Conservation (phyloP, 1,140 invertebrate species). For the Pygmarrhopalites habei region DNA sequence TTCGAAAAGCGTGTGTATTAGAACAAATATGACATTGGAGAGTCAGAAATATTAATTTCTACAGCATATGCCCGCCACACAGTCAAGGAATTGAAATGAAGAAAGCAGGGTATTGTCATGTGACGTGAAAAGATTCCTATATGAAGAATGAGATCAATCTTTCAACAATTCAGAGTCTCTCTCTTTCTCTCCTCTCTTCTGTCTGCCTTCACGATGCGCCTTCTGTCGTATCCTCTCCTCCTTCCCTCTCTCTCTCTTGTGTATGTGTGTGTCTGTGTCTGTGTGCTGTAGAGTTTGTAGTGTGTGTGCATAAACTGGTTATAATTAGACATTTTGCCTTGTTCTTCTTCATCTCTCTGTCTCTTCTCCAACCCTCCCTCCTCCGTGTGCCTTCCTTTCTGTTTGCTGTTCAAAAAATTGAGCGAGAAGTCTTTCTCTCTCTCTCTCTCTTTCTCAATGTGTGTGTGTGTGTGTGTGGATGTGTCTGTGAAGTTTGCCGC, state of each 20-base stretch:
- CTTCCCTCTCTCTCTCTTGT: neutral
- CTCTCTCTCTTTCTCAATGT: no score
- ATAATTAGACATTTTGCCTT: constrained; percentile 15
- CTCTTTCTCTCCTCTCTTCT: neutral
- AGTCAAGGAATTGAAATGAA: no score
- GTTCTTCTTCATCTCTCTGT: constrained; percentile 3
- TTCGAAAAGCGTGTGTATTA: no score
- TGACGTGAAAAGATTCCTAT: neutral
- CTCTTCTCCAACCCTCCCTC: neutral
- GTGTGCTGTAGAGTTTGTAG: neutral
- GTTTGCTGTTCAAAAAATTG: constrained; percentile 22
- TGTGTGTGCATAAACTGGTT: constrained; percentile 10
- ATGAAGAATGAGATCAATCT: constrained; percentile 9
- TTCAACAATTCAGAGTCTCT: constrained; percentile 1
- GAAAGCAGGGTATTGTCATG: neutral
- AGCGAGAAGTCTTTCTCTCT: constrained; percentile 2
- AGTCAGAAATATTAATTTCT: no score
- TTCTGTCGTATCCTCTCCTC: no score
- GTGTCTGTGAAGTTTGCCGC: constrained; percentile 26
- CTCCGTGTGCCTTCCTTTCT: constrained; percentile 5
- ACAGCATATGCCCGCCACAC: no score
- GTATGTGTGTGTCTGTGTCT: neutral
- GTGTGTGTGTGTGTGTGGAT: no score
- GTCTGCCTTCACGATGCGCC: neutral
- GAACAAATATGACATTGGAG: no score